Conservation (phyloP, 2,888 invertebrate genomes). For the Pristionchus entomophagus region DNA sequence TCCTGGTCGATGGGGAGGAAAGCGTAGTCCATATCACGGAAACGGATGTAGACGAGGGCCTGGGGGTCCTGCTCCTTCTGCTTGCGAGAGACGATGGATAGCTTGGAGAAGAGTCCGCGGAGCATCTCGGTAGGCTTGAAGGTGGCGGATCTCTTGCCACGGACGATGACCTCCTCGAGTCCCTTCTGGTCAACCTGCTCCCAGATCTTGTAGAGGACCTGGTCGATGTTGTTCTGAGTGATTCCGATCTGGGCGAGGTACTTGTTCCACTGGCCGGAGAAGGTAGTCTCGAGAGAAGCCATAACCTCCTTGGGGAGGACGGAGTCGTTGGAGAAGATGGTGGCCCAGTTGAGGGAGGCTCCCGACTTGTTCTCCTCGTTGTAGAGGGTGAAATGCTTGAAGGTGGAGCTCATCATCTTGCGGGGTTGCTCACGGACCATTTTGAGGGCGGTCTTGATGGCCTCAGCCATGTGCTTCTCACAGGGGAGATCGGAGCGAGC, state of each 20-base stretch:
- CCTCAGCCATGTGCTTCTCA: constrained; percentile 53
- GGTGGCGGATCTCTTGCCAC: constrained; percentile 52
- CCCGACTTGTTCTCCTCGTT: constrained; percentile 54
- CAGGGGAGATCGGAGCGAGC: constrained; percentile 64
- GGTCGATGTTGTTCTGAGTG: constrained; percentile 62
- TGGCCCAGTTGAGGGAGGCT: constrained; percentile 58
- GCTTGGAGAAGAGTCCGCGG: constrained; percentile 60
- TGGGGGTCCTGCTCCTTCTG: constrained; percentile 51
- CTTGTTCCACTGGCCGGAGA: constrained; percentile 63
- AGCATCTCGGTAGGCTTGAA: constrained; percentile 46
- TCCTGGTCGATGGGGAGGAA: constrained; percentile 62
- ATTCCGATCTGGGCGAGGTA: constrained; percentile 58
- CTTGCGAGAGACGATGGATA: constrained; percentile 58
- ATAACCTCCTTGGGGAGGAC: constrained; percentile 56
- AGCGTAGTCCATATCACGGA: constrained; percentile 65
- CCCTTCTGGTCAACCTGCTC: constrained; percentile 54
- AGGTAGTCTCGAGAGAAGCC: constrained; percentile 54
- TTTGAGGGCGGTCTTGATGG: constrained; percentile 44
- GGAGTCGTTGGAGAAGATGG: constrained; percentile 65
- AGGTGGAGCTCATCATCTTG: constrained; percentile 50
- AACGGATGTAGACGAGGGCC: constrained; percentile 61
- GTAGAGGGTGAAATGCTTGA: constrained; percentile 61
- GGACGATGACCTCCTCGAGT: constrained; percentile 60
- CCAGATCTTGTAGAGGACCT: constrained; percentile 53
- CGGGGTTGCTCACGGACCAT: constrained; percentile 52